These are phyloP conservation scores for Botia almorhae DNA, from an alignment of 2,797 vertebrate species.

Conservation along the genomic window DNA sequence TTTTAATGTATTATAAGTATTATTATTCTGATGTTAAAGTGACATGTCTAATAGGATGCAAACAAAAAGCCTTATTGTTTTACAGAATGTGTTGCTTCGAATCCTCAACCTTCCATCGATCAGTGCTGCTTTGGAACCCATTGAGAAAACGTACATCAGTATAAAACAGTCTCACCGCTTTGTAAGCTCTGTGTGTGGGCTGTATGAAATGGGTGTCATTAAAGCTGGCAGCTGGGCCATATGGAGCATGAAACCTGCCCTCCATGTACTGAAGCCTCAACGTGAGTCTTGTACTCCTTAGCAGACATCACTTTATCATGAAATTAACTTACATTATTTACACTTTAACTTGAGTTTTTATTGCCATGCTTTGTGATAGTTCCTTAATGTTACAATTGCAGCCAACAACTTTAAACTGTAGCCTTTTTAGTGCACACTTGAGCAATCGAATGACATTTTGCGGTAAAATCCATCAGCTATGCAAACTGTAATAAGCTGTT, in stretches of 20 bases:
- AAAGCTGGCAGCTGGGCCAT: slow-evolving; percentile 71
- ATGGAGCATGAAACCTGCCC: slow-evolving; percentile 77
- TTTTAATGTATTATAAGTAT: too few relatives aligned
- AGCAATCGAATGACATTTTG: background rate
- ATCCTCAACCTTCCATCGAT: slow-evolving; percentile 75
- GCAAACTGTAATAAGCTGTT: background rate
- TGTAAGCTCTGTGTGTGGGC: slow-evolving; percentile 73
- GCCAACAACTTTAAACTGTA: too few relatives aligned
- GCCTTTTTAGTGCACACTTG: too few relatives aligned
- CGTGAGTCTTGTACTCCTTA: slow-evolving; percentile 71
- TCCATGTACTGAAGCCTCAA: slow-evolving; percentile 78
- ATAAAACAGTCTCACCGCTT: slow-evolving; percentile 79
- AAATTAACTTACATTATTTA: too few relatives aligned
- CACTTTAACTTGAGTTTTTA: too few relatives aligned
- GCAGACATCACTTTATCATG: background rate
- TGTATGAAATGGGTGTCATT: slow-evolving; percentile 68
- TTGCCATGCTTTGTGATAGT: too few relatives aligned
- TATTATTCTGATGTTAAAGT: too few relatives aligned
- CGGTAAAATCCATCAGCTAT: background rate
- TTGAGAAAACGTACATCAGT: slow-evolving; percentile 76
- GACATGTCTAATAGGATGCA: too few relatives aligned
- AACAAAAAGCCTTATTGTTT: too few relatives aligned
- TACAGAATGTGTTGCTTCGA: slow-evolving; percentile 65
- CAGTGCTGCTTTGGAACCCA: slow-evolving; percentile 70
- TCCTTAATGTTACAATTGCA: too few relatives aligned